Base-by-base conservation (phyloP, 2,888 invertebrate genomes). In the Scaptomyza reducta region DNA sequence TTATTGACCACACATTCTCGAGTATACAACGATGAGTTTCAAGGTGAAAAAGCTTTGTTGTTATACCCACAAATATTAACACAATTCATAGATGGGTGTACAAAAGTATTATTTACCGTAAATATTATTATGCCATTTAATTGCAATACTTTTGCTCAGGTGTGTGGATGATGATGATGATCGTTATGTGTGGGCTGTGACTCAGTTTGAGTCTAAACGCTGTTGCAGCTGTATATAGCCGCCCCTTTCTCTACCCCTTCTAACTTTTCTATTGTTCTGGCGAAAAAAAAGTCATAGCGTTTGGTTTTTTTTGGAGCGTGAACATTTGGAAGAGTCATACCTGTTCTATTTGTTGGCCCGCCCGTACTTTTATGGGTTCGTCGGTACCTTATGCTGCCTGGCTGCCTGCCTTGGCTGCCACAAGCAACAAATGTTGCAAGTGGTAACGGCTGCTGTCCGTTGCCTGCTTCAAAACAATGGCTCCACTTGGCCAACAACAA, bases 301-400 rank as follows among this genome's bases (percentile, higher is more conserved):
- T 80, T 33, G 49, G 53, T 31, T 29, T 77, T 87, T 82, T 83
- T 83, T 79, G 86, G 82, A 83, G 82, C 82, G 82, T 83, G 82
- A 83, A 83, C 88, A 83, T 82, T 86, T 82, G 78, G 77, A 62
- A 49, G 61, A 73, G 62, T 59, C 60, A 55, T 87, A 82, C 87
- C 82, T 87, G 82, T 77, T 82, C 88, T 87, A 82, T 82, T 87
- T 82, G 74, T 44, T 78, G 82, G 88, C 69, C 79, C 80, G 85
- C 85, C 82, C 79, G 81, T 87, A 83, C 88, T 83, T 83, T 85
- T 83, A 87, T 83, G 82, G 82, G 79, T 74, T 83, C 83, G 69
- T 65, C 67, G 73, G 81, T 87, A 79, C 88, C 83, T 82, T 85
- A 80, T 85, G 85, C n/a, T 22, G 22, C 22, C 22, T 22, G 1